These are phyloP conservation scores for Balaenoptera acutorostrata DNA, from an alignment of 2,113 vertebrate genomes.

Conservation along the genomic window DNA sequence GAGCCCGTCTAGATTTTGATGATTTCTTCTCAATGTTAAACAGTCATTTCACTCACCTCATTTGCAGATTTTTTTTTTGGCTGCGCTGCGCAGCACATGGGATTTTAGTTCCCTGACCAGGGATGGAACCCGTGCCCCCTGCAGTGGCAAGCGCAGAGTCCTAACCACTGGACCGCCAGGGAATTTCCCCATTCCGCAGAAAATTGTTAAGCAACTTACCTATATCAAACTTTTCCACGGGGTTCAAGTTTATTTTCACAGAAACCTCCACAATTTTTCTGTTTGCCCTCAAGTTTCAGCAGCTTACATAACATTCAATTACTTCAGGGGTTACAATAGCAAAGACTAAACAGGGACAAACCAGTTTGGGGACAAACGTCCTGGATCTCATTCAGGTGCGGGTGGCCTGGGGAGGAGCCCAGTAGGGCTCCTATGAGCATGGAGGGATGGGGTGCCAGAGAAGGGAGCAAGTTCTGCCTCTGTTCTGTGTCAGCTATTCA, in stretches of 20 bases:
- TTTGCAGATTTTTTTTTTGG: neutral
- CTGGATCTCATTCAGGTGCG: neutral
- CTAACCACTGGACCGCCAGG: neutral
- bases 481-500: neutral
- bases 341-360: neutral
- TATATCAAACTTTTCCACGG: neutral
- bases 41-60: neutral
- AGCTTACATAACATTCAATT: neutral
- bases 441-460: fast-evolving
- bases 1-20: neutral
- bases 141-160: neutral
- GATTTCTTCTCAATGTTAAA: fast-evolving
- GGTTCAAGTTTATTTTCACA: neutral
- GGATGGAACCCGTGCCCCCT: neutral
- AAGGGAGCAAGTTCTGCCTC: neutral
- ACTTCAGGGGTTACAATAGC: neutral
- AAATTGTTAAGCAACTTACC: neutral
- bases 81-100: neutral
- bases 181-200: neutral
- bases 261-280: neutral
- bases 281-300: neutral
- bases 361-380: neutral
- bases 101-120: neutral
- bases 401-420: neutral
- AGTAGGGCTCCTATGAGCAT: neutral